Evolutionary conservation across 2,888 invertebrate species (phyloP).

Genomic region (Latrodectus hesperus): DNA sequence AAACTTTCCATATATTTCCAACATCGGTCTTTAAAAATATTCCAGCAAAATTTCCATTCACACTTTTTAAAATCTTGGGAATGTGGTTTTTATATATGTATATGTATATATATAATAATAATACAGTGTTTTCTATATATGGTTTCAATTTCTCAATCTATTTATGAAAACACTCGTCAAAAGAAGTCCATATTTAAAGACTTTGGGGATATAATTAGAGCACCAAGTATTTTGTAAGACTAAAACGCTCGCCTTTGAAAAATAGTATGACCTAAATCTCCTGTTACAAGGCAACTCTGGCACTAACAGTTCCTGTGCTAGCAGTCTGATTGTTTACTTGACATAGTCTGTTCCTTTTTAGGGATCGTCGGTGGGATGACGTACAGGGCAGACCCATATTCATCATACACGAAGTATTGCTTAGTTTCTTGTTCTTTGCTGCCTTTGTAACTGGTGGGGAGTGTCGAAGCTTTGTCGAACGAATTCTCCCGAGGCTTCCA

Average conservation of each 20-base stretch:
- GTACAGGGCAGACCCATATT: slow-evolving; percentile 70
- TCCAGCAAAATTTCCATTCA: slow-evolving; percentile 33
- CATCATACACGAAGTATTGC: slow-evolving; percentile 71
- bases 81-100: slow-evolving; percentile 1
- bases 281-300: slow-evolving; percentile 67
- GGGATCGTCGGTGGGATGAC: slow-evolving; percentile 70
- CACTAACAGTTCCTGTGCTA: slow-evolving; percentile 58
- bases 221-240: slow-evolving; percentile 68
- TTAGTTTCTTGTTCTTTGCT: slow-evolving; percentile 64
- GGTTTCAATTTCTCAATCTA: slow-evolving; percentile 19
- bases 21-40: slow-evolving; percentile 57
- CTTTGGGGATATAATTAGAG: slow-evolving; percentile 44
- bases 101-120: background rate
- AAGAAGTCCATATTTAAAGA: slow-evolving; percentile 50
- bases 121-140: background rate
- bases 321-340: slow-evolving; percentile 68
- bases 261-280: slow-evolving; percentile 65
- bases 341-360: slow-evolving; percentile 68
- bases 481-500: slow-evolving; percentile 94
- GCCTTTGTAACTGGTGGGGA: slow-evolving; percentile 57
- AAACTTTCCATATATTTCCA: slow-evolving; percentile 43
- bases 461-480: slow-evolving; percentile 76
- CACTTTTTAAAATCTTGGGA: slow-evolving; percentile 45
- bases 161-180: slow-evolving; percentile 17
- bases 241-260: slow-evolving; percentile 59